A percentile compares a stretch with the other conserved stretches of the same genome.
These are phyloP conservation scores for Xiphorhynchus elegans DNA, from an alignment of 2,113 vertebrate genomes.

Conservation along the genomic window DNA sequence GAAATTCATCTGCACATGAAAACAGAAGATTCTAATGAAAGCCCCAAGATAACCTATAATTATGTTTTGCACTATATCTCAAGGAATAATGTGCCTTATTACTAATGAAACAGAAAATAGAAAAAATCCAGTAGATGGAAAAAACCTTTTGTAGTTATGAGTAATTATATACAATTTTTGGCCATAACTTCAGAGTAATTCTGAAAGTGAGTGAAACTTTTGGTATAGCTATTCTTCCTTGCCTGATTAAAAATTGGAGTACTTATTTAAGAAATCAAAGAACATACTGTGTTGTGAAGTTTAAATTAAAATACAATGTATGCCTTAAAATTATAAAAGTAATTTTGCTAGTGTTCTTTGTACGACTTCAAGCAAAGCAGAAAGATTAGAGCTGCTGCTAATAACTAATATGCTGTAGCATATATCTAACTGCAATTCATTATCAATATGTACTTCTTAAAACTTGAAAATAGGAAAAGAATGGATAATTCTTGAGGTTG, in stretches of 20 bases:
- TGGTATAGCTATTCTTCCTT: not conserved
- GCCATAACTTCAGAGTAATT: slow-evolving; percentile 30
- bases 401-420: not conserved
- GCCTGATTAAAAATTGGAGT: slow-evolving; percentile 9
- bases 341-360: not conserved
- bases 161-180: slow-evolving; percentile 44
- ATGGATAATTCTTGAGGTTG: not conserved
- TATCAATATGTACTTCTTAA: not conserved
- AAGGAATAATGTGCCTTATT: not conserved
- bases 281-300: not conserved
- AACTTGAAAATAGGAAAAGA: not conserved
- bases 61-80: slow-evolving; percentile 7
- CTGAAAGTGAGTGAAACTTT: slow-evolving; percentile 24
- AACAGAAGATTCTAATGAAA: not conserved
- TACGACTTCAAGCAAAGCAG: not conserved
- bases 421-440: not conserved
- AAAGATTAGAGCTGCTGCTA: not conserved
- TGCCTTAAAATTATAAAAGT: slow-evolving; percentile 8
- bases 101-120: slow-evolving; percentile 31
- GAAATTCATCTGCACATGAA: slow-evolving; percentile 8
- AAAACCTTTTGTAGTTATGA: slow-evolving; percentile 25
- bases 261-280: not conserved
- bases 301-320: slow-evolving; percentile 31
- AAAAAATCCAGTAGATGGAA: not conserved
- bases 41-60: slow-evolving; percentile 22